Evolutionary conservation across 2,888 invertebrate species (phyloP), one percentile per base, ranked within the genome.

Genomic region (Tanaodytes sp.): DNA sequence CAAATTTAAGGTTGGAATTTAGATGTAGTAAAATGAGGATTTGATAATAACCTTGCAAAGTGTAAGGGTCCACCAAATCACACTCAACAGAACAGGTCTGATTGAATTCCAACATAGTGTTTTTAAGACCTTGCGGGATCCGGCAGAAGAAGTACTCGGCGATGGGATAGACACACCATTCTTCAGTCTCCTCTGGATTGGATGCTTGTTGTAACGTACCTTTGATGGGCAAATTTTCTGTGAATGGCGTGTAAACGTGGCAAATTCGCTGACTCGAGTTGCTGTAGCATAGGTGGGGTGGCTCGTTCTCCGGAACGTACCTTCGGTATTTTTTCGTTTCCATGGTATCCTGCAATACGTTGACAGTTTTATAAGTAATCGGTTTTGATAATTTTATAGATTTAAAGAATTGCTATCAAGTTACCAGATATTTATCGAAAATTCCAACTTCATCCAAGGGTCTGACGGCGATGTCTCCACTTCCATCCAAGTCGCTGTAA

Each of bases 121-220:
- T 58, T 36, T 80, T 80, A 20, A 87, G 80, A 66, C 83, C 80
- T 8, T 85, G 79, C 0, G 91, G 91, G 52, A 93, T 90, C 39
- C 90, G 84, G 80, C 93, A 85, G 15, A 75, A 55, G 45, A 80
- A 77, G 14, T 74, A 82, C 82, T 85, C 85, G 86, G 89, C 86
- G 73, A 90, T 82, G 2, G 89, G 89, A 85, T 92, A 93, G 66
- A 88, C 89, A 84, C 93, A 93, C 88, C 91, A 91, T 61, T 87
- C 87, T 33, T 86, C 82, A 30, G 86, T 85, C 37, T 86, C 85
- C 2, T 84, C 81, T 0, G 86, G 74, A 68, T 85, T 85, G 18
- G 85, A 80, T 0, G 88, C 86, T 2, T 88, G 86, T n/a, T 86
- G 84, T 67, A 91, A 79, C 9, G 87, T 87, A 0, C 88, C 86